These are phyloP conservation scores for Pogona vitticeps DNA, from an alignment of 2,113 vertebrate genomes.

Conservation along the genomic window DNA sequence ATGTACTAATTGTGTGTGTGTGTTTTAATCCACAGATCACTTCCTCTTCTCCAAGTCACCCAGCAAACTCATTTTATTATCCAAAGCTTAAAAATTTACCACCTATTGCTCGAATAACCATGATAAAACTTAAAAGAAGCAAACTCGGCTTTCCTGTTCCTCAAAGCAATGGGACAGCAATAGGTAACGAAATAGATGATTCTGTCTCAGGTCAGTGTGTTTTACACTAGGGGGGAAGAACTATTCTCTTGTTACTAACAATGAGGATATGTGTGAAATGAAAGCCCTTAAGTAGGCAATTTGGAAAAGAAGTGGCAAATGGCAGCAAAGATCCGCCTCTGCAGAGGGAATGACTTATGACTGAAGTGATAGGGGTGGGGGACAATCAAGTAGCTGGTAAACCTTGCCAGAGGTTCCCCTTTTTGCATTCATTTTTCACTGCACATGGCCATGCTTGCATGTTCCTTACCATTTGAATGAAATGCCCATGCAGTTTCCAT, in stretches of 20 bases:
- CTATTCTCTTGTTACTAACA: neutral
- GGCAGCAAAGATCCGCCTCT: neutral
- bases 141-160: slow-evolving; percentile 79
- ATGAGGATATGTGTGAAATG: neutral
- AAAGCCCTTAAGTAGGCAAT: slow-evolving; percentile 5
- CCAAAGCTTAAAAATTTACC: slow-evolving; percentile 92
- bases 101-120: slow-evolving; percentile 87
- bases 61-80: slow-evolving; percentile 96
- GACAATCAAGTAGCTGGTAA: slow-evolving; percentile 12
- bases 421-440: neutral
- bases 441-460: too few relatives aligned
- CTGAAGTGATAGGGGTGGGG: neutral
- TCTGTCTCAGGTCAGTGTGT: slow-evolving; percentile 82
- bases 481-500: too few relatives aligned
- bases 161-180: slow-evolving; percentile 78
- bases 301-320: neutral
- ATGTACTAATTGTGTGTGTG: neutral
- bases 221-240: neutral
- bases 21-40: slow-evolving; percentile 83
- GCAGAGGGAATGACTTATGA: neutral
- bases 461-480: too few relatives aligned
- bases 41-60: slow-evolving; percentile 90
- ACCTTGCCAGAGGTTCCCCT: neutral
- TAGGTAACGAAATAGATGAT: slow-evolving; percentile 87
- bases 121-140: slow-evolving; percentile 87